Evolutionary conservation across 1,140 invertebrate species (phyloP).

Genomic region (Tetraneura akinire): DNA sequence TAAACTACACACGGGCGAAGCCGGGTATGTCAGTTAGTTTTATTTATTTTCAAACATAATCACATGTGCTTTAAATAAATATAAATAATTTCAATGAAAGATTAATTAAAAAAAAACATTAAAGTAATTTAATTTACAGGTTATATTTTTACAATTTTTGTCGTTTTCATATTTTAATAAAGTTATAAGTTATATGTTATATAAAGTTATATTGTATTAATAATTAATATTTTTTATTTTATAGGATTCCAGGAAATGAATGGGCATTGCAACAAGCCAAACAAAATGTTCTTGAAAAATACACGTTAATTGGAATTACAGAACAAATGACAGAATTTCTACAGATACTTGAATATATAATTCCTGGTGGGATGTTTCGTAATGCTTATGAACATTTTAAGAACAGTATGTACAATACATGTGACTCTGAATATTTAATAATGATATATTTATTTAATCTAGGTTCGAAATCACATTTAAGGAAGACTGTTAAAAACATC

Average conservation of each 20-base stretch:
- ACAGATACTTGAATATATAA: conserved; percentile 79
- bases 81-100: no score
- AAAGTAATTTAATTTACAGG: no score
- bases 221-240: conserved; percentile 54
- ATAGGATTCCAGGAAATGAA: conserved; percentile 85
- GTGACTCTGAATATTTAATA: no score
- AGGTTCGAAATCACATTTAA: conserved; percentile 87
- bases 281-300: conserved; percentile 89
- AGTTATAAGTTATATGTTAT: neutral
- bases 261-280: conserved; percentile 96
- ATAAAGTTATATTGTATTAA: neutral
- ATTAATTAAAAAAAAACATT: no score
- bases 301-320: conserved; percentile 93
- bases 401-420: conserved; percentile 65
- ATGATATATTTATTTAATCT: conserved; percentile 56
- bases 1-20: no score
- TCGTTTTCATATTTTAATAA: neutral
- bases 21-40: no score
- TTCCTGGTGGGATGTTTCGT: conserved; percentile 84
- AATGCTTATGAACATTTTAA: conserved; percentile 83
- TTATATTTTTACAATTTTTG: no score
- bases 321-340: conserved; percentile 95
- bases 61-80: no score
- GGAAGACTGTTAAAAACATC: conserved; percentile 71
- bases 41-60: no score